Percentiles rank a stretch among this genome's conserved stretches.
These are phyloP conservation scores for Drosophila ananassae DNA, from an alignment of 1,140 invertebrate genomes.

Conservation along the genomic window DNA sequence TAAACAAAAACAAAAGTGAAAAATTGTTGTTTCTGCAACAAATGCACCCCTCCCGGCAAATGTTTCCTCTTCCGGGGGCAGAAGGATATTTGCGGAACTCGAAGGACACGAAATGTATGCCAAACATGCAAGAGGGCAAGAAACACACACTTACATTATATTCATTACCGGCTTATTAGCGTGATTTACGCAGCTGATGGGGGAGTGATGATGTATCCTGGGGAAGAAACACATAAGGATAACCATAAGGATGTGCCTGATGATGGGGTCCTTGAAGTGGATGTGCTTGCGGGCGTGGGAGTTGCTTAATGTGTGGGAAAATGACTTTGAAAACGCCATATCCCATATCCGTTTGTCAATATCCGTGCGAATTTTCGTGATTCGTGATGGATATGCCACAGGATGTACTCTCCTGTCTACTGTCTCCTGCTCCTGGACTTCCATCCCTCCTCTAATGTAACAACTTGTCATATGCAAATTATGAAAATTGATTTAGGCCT, in stretches of 20 bases:
- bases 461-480: conserved; percentile 61
- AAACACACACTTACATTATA: conserved; percentile 53
- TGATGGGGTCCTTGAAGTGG: conserved; percentile 30
- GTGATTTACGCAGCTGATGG: conserved; percentile 70
- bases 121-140: conserved; percentile 62
- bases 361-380: conserved; percentile 63
- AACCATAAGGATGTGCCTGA: conserved; percentile 56
- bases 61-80: conserved; percentile 67
- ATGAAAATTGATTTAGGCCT: conserved; percentile 23
- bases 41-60: conserved; percentile 47
- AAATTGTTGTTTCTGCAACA: conserved; percentile 48
- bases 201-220: conserved; percentile 64
- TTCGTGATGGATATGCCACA: conserved; percentile 59
- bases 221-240: conserved; percentile 18
- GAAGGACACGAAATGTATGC: conserved; percentile 69
- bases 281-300: conserved; percentile 3
- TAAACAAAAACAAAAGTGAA: conserved; percentile 79
- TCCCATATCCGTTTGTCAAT: conserved; percentile 74
- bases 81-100: conserved; percentile 10
- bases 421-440: neutral
- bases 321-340: conserved; percentile 74
- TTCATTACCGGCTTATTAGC: conserved; percentile 80
- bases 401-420: conserved; percentile 15
- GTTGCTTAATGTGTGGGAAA: conserved; percentile 58
- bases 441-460: neutral